Evolutionary conservation across 2,113 vertebrate genomes (phyloP).

Genomic region (Pachyramphus minor): DNA sequence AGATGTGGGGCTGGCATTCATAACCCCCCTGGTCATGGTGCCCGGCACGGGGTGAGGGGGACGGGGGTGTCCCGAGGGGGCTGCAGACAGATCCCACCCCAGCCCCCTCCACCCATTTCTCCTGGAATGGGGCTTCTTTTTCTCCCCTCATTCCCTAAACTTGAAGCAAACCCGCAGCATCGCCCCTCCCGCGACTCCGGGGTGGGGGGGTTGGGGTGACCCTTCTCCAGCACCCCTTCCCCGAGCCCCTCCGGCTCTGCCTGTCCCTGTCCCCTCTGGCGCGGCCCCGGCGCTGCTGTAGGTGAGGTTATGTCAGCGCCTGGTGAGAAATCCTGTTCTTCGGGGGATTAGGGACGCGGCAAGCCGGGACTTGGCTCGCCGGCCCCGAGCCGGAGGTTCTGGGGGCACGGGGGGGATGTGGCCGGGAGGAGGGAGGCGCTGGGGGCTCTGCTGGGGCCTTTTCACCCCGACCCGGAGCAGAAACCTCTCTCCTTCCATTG

Average conservation of each 20-base stretch:
- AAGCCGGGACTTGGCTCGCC: not conserved
- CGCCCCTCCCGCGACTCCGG: not conserved
- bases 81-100: not conserved
- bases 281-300: not conserved
- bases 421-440: no score
- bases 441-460: not conserved
- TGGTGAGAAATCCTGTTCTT: constrained; percentile 4
- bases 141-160: not conserved
- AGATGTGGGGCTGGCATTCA: not conserved
- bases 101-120: not conserved
- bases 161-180: not conserved
- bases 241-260: not conserved
- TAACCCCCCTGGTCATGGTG: not conserved
- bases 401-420: not conserved
- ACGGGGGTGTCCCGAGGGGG: no score
- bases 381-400: not conserved
- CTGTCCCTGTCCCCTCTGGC: not conserved
- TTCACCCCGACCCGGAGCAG: not conserved
- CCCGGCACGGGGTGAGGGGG: not conserved
- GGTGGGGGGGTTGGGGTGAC: not conserved
- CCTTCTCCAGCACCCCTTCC: not conserved
- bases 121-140: not conserved
- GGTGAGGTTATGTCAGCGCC: not conserved
- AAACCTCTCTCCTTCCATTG: not conserved
- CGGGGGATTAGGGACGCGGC: constrained; percentile 1